Conservation (phyloP, 2,888 invertebrate genomes). For the Nephrotoma appendiculata region DNA sequence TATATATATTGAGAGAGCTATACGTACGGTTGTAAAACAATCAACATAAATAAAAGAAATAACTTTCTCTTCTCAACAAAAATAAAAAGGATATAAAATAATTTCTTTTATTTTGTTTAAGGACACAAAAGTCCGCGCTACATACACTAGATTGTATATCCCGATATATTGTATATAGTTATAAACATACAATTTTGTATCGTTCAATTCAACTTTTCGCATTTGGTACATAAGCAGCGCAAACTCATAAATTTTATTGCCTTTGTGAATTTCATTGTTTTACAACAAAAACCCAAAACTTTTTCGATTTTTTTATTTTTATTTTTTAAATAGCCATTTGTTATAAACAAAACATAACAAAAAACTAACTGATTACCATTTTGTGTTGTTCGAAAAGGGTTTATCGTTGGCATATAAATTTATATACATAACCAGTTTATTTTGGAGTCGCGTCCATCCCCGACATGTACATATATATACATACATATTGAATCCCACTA, state of each 20-base stretch:
- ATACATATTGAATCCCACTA: background rate
- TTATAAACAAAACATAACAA: background rate
- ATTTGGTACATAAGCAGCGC: background rate
- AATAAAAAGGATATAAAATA: background rate
- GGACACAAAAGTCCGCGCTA: background rate
- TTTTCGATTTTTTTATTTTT: background rate
- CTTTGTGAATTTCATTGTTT: background rate
- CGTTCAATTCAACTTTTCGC: background rate
- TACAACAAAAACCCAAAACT: background rate
- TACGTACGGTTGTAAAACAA: background rate
- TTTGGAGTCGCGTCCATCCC: background rate
- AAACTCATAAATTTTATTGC: background rate
- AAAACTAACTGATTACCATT: background rate
- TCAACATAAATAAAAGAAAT: background rate
- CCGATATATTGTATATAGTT: too few species aligned
- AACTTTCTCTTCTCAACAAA: background rate
- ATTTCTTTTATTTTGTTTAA: background rate
- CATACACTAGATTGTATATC: background rate
- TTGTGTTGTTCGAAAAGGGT: background rate
- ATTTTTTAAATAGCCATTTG: background rate
- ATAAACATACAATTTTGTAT: too few species aligned
- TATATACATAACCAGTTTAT: background rate
- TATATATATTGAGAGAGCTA: background rate
- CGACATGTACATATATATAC: background rate
- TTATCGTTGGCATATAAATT: background rate